Conservation (phyloP, 2,797 vertebrate species). For the Protosalanx chinensis region DNA sequence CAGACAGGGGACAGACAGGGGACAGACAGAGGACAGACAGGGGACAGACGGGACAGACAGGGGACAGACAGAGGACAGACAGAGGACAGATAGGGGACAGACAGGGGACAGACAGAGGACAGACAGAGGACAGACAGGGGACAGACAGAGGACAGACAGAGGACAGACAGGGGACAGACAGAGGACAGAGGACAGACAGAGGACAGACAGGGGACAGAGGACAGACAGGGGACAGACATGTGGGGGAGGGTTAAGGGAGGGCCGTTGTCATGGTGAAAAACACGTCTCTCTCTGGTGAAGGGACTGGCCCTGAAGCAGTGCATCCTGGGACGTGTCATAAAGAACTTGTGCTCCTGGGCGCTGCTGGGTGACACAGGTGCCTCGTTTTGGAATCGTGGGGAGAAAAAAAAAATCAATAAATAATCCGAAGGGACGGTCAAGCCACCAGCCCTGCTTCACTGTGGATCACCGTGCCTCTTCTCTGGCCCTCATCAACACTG, state of each 20-base stretch:
- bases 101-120: too few relatives aligned
- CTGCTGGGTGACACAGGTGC: slow-evolving; percentile 11
- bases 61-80: too few relatives aligned
- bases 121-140: too few relatives aligned
- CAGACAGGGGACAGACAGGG: too few relatives aligned
- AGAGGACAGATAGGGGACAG: too few relatives aligned
- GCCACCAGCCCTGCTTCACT: slow-evolving; percentile 17
- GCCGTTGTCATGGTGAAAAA: slow-evolving; percentile 14
- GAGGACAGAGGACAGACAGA: too few relatives aligned
- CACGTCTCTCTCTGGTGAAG: slow-evolving; percentile 36
- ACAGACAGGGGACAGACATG: too few relatives aligned
- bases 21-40: too few relatives aligned
- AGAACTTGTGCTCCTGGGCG: slow-evolving; percentile 52
- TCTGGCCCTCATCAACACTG: slow-evolving; percentile 41
- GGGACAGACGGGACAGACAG: too few relatives aligned
- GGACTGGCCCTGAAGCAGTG: slow-evolving; percentile 48
- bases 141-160: too few relatives aligned
- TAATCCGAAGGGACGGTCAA: slow-evolving; percentile 11
- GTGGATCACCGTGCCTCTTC: slow-evolving; percentile 1
- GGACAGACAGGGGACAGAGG: too few relatives aligned
- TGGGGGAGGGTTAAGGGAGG: not conserved
- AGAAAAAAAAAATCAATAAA: slow-evolving; percentile 45
- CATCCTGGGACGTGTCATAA: slow-evolving; percentile 48
- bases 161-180: too few relatives aligned
- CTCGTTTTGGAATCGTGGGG: not conserved